Base-by-base conservation (phyloP, 2,888 invertebrate genomes). In the Coleophora flavipennella region DNA sequence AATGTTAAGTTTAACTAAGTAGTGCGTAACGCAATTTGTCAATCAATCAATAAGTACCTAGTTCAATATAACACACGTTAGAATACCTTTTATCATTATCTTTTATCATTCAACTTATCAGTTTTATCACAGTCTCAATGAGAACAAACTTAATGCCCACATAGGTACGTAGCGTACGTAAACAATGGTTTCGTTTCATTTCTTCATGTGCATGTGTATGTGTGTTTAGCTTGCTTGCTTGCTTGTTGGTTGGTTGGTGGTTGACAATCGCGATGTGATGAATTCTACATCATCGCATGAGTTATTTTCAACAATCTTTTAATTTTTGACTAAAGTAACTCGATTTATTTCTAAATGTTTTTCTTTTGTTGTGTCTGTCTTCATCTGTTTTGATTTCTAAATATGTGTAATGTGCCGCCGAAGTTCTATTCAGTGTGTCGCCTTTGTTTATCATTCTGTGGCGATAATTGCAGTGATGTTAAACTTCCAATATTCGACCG, bases 371-470 rank as follows among this genome's bases (percentile, higher is more conserved):
- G 84, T 79, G 80, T 67, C 66, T 64, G 67, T 66, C 67, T 83
- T 85, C 75, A 75, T 79, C 64, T 65, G 62, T 78, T 81, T 78
- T 84, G 65, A 72, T 83, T 83, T 81, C 84, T 86, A 91, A 92
- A 91, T 90, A 93, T 93, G 93, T 92, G 91, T 91, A 91, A 91
- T 89, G 91, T 94, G 90, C 93, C 93, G 90, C 90, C 91, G 89
- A 94, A 93, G 90, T 94, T 93, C 88, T 92, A 92, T 89, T 92
- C 92, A 90, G 91, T 94, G 88, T 94, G 94, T 92, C 93, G 94
- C 87, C 91, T 94, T 90, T 94, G 94, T 90, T 91, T 94, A 90
- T 92, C 93, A 86, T 88, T 88, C 77, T 87, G 87, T 86, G 89
- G 89, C 81, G 86, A 86, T 86, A 86, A 85, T 83, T 86, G 86